Conservation (phyloP, 2,797 vertebrate species). For the Hydrocynus forskahlii region DNA sequence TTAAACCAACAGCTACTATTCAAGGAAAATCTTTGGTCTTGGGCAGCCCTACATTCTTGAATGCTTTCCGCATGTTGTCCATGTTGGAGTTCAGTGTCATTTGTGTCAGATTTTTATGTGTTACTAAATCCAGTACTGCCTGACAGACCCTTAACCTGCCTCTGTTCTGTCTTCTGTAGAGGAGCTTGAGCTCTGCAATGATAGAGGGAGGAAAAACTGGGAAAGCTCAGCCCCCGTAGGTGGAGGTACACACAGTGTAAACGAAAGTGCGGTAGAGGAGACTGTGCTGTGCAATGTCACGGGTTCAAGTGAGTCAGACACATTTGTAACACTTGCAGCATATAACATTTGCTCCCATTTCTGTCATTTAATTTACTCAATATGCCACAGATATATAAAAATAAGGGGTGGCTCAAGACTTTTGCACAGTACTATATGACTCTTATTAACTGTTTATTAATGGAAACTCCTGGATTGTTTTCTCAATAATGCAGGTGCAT, state of each 20-base stretch:
- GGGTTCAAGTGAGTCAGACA: conserved; percentile 10
- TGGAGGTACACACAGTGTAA: not conserved
- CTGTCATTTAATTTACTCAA: no score
- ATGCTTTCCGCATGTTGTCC: not conserved
- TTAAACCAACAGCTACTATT: no score
- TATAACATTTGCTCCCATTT: no score
- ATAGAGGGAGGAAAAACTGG: conserved; percentile 39
- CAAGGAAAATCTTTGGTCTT: no score
- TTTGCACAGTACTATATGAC: no score
- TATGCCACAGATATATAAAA: no score
- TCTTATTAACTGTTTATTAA: no score
- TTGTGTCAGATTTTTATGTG: not conserved
- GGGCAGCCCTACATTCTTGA: no score
- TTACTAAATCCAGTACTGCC: not conserved
- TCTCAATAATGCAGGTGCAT: not conserved
- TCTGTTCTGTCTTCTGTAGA: conserved; percentile 27
- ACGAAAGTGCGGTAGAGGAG: not conserved
- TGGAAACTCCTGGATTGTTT: no score
- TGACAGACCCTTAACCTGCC: not conserved
- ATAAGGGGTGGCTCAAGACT: no score
- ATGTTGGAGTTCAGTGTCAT: no score
- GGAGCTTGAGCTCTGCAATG: conserved; percentile 37
- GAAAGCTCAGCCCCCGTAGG: conserved; percentile 7
- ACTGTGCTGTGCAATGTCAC: conserved; percentile 8
- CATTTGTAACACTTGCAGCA: not conserved